Evolutionary conservation across 1,140 invertebrate genomes (phyloP), one percentile per base, ranked within the genome.

Genomic region (Chironomus tepperi): DNA sequence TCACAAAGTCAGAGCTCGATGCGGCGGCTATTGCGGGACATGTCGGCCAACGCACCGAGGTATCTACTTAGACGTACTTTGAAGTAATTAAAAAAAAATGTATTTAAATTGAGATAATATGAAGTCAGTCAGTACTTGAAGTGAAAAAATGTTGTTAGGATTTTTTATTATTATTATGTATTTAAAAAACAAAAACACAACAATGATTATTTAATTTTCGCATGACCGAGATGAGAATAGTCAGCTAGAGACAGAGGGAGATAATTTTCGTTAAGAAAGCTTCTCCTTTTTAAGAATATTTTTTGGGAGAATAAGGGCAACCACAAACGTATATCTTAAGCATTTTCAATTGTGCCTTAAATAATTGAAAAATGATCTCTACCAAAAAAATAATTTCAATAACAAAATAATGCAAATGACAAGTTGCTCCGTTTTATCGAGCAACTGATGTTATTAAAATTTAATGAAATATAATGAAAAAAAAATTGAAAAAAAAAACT

Each of bases 21-120:
- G 81, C 65, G 81, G 81, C 7, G 81, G 81, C 73, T 81, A 78
- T 74, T 82, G 81, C 76, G 81, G 81, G 7, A 77, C 78, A 10
- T 82, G 81, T 76, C 16, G 65, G 10, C 65, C 65, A 70, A 70
- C 19, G 16, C 16, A 21, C 7, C n/a, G 16, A 70, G 65, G 65
- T 21, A 19, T 70, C 65, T 70, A 70, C 18, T 70, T 70, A 70
- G 65, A 70, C 65, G 65, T 70, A 18, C 18, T 70, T 18, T 70
- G 18, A 70, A 70, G 18, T 70, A 18, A 70, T n/a, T 9, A 70
- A 70, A 18, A 70, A 70, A 18, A 34, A 34, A 34, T 34, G 24
- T 34, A 34, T 34, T 34, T 34, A 34, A n/a, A 34, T 34, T 34
- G 24, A 34, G 24, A 34, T 34, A 34, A 18, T 19, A 70, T 70